These are phyloP conservation scores for Poicephalus gulielmi DNA, from an alignment of 2,113 vertebrate species.

Conservation along the genomic window DNA sequence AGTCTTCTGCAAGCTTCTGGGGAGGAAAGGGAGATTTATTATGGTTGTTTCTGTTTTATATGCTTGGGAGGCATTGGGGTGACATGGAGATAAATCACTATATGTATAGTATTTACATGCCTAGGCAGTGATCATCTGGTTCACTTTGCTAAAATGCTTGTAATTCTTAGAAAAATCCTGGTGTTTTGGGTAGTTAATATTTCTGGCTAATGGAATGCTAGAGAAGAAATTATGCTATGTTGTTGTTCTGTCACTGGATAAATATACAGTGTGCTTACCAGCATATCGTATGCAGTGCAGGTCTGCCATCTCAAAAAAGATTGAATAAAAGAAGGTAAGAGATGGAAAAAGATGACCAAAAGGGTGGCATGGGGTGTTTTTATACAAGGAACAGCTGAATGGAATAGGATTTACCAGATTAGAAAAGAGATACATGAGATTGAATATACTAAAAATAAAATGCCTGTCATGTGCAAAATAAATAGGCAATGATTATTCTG, in stretches of 20 bases:
- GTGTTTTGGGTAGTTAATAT: neutral
- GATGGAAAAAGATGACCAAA: neutral
- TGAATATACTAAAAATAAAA: constrained; percentile 47
- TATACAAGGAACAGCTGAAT: constrained; percentile 4
- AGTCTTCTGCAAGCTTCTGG: constrained; percentile 13
- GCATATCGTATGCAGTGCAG: neutral
- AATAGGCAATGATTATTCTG: constrained; percentile 42
- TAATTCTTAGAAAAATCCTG: constrained; percentile 24
- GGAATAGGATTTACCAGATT: neutral
- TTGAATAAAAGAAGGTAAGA: neutral
- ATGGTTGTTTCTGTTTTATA: constrained; percentile 38
- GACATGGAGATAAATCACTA: constrained; percentile 23
- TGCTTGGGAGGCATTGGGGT: constrained; percentile 38
- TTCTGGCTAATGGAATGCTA: neutral
- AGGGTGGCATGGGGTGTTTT: neutral
- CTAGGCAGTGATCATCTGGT: constrained; percentile 38
- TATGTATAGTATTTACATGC: constrained; percentile 10
- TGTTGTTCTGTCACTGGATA: neutral
- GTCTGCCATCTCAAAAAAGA: neutral
- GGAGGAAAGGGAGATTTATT: constrained; percentile 44
- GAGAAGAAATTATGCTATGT: neutral
- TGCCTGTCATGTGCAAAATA: constrained; percentile 17
- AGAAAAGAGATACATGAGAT: constrained; percentile 31
- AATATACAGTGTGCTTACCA: neutral
- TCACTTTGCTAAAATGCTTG: constrained; percentile 27